Evolutionary conservation across 2,888 invertebrate species (phyloP).

Genomic region (Acrobasis consociella): DNA sequence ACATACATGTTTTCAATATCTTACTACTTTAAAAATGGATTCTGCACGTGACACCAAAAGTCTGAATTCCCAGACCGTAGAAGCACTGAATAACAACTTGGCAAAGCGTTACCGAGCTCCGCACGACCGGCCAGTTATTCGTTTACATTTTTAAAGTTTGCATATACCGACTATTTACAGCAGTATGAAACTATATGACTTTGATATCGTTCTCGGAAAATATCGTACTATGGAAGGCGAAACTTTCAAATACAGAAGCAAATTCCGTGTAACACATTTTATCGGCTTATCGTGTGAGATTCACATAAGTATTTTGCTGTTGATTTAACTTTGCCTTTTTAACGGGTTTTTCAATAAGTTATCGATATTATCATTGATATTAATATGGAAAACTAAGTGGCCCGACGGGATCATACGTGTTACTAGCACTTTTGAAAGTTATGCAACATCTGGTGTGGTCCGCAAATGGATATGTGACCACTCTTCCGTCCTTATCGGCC

Average conservation of each 20-base stretch:
- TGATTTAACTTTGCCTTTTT: too few relatives aligned
- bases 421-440: too few relatives aligned
- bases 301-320: not conserved
- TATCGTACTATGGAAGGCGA: not conserved
- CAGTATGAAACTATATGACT: slow-evolving; percentile 5
- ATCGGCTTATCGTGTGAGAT: not conserved
- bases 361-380: too few relatives aligned
- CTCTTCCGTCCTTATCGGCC: too few relatives aligned
- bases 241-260: slow-evolving; percentile 9
- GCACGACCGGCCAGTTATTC: not conserved
- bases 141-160: slow-evolving; percentile 16
- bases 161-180: slow-evolving; percentile 8
- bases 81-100: not conserved
- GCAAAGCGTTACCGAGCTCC: not conserved
- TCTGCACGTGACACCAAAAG: not conserved
- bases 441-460: too few relatives aligned
- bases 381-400: too few relatives aligned
- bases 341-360: too few relatives aligned
- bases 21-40: too few relatives aligned
- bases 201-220: slow-evolving; percentile 1
- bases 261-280: not conserved
- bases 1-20: too few relatives aligned
- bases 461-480: too few relatives aligned
- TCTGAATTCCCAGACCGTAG: not conserved
- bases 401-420: too few relatives aligned